Conservation (phyloP, 2,888 invertebrate genomes). For the Tuta absoluta region DNA sequence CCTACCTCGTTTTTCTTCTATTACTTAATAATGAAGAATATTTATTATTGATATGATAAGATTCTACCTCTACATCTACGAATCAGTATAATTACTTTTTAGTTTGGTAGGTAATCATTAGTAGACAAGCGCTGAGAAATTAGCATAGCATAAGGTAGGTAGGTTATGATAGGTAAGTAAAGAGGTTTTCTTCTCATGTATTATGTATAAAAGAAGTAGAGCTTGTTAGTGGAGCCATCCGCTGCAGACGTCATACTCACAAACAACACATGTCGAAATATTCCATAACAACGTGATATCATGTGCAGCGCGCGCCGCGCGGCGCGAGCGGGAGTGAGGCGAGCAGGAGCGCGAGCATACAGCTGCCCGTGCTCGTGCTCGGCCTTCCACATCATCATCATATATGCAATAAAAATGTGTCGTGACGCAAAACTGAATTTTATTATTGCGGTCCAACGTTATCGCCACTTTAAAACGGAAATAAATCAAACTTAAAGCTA, state of each 20-base stretch:
- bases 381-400: conserved; percentile 39
- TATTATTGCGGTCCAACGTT: conserved; percentile 52
- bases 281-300: conserved; percentile 56
- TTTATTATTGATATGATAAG: neutral
- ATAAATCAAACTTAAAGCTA: neutral
- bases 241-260: conserved; percentile 60
- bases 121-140: neutral
- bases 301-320: conserved; percentile 33
- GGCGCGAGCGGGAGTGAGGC: conserved; percentile 25
- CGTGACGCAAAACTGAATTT: conserved; percentile 54
- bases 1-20: too few relatives aligned
- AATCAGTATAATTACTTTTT: too few relatives aligned
- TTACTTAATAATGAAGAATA: neutral
- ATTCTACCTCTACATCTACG: neutral
- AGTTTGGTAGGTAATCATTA: too few relatives aligned
- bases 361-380: conserved; percentile 30
- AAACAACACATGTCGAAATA: conserved; percentile 72
- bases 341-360: conserved; percentile 47
- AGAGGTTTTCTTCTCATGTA: neutral
- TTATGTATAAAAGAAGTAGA: neutral
- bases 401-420: conserved; percentile 33
- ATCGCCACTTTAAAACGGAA: neutral
- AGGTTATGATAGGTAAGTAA: neutral
- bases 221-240: conserved; percentile 23
- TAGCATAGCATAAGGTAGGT: too few relatives aligned